These are phyloP conservation scores for Arctopsyche grandis DNA, from an alignment of 1,140 invertebrate species.

Conservation along the genomic window DNA sequence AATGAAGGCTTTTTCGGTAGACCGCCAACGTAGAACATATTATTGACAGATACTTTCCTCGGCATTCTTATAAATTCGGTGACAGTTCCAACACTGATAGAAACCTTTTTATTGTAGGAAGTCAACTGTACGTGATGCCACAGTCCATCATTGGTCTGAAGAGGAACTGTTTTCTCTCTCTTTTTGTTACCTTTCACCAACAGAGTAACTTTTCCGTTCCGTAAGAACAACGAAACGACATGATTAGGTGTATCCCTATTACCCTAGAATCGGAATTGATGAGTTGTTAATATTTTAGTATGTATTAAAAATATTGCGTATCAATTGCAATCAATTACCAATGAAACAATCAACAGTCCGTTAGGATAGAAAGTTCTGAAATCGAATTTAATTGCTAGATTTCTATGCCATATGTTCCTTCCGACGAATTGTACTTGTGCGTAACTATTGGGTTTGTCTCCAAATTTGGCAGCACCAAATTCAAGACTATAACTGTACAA, in stretches of 20 bases:
- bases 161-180: conserved; percentile 71
- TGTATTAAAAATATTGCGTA: not conserved
- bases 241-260: conserved; percentile 74
- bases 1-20: conserved; percentile 69
- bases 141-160: conserved; percentile 79
- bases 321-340: conserved; percentile 65
- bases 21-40: conserved; percentile 83
- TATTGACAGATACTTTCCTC: conserved; percentile 73
- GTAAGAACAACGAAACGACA: conserved; percentile 77
- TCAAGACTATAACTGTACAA: conserved; percentile 75
- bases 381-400: conserved; percentile 82
- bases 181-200: conserved; percentile 74
- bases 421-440: conserved; percentile 73
- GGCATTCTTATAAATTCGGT: conserved; percentile 72
- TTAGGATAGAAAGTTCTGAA: conserved; percentile 88
- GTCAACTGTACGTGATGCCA: conserved; percentile 82
- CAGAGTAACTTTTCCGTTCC: conserved; percentile 76
- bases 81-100: conserved; percentile 73
- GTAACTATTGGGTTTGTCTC: conserved; percentile 81
- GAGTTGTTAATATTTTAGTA: not conserved
- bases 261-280: conserved; percentile 64
- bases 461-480: conserved; percentile 85
- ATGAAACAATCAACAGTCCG: conserved; percentile 81
- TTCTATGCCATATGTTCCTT: conserved; percentile 72
- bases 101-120: conserved; percentile 72